phyloP scores from a whole-genome alignment of 2,113 vertebrate genomes.

The Centropristis striata region DNA sequence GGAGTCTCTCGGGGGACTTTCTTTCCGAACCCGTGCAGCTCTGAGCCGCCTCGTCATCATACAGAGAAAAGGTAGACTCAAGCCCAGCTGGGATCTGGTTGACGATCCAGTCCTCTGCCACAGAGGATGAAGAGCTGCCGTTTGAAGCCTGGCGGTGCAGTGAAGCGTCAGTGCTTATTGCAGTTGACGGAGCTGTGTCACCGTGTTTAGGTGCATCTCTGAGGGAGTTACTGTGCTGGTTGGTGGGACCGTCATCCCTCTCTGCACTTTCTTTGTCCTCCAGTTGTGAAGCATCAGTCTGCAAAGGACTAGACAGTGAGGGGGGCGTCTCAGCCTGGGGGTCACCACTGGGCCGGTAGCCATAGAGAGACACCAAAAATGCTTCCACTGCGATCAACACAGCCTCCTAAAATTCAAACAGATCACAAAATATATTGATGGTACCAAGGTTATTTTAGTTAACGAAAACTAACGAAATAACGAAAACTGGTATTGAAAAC shows the following conservation, averaged over 20 bases:
- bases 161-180: conserved; percentile 18
- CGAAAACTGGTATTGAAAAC: no score
- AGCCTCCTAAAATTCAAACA: conserved; percentile 85
- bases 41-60: conserved; percentile 48
- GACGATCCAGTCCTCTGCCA: conserved; percentile 79
- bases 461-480: background rate
- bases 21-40: background rate
- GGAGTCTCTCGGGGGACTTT: conserved; percentile 3
- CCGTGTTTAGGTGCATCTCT: conserved; percentile 4
- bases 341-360: conserved; percentile 80
- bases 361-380: conserved; percentile 92
- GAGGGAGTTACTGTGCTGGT: background rate
- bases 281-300: background rate
- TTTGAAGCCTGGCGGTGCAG: conserved; percentile 62
- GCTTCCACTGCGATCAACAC: conserved; percentile 91
- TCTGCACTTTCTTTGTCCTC: background rate
- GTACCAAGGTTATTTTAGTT: no score
- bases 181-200: background rate
- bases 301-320: background rate
- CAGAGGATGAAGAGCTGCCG: conserved; percentile 82
- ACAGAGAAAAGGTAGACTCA: conserved; percentile 60
- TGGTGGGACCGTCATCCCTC: background rate
- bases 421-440: background rate
- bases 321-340: conserved; percentile 76
- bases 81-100: conserved; percentile 63